Conservation (phyloP, 2,797 vertebrate species). For the Leptodactylus fallax region DNA sequence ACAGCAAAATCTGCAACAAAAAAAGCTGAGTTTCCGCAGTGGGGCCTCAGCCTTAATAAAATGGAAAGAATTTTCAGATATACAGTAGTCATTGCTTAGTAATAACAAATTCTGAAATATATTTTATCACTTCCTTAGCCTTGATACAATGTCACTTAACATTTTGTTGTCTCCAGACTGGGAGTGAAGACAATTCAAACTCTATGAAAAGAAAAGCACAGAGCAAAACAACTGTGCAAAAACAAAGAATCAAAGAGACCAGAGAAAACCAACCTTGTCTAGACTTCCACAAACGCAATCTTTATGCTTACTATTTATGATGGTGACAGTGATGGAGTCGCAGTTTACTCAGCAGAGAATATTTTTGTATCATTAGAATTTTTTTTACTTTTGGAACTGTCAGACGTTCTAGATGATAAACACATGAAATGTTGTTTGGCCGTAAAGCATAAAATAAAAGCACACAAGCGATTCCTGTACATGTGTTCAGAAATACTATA, state of each 20-base stretch:
- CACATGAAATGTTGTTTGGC: not conserved
- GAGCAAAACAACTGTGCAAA: not conserved
- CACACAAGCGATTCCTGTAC: not conserved
- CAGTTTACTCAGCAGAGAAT: not conserved
- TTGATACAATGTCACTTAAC: not conserved
- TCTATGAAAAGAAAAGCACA: not conserved
- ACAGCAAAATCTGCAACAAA: no score
- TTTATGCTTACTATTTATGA: not conserved
- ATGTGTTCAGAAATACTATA: not conserved
- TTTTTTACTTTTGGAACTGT: not conserved
- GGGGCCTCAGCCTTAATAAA: no score
- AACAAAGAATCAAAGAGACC: conserved; percentile 10
- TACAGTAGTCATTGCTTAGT: not conserved
- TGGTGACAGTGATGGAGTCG: not conserved
- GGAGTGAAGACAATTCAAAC: not conserved
- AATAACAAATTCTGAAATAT: not conserved
- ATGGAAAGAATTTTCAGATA: no score
- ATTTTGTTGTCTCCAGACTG: not conserved
- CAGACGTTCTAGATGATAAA: not conserved
- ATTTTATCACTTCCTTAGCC: not conserved
- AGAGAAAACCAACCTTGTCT: not conserved
- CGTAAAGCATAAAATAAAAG: not conserved
- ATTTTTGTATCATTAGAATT: not conserved
- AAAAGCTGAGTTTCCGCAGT: no score
- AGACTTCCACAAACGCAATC: not conserved